Base-by-base conservation (phyloP, 2,888 invertebrate species). In the Caenorhabditis sp. region DNA sequence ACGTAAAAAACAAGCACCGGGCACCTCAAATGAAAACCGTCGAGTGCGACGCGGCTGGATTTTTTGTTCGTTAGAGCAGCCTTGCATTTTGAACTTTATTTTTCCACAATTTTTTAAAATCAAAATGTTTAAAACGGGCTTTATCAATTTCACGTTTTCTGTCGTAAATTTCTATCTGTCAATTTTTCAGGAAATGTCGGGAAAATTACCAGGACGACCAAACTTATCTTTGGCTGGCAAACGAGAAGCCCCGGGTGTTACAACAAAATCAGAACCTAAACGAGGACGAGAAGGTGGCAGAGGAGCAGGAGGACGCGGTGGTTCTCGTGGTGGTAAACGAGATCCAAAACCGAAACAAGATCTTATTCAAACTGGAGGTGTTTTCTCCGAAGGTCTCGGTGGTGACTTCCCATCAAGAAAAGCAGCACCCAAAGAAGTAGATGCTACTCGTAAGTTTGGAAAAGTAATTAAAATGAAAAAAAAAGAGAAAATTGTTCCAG, bases 201-300 rank as follows among this genome's bases (percentile, higher is more conserved):
- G 43, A 17, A 73, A 69, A 60, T 12, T 24, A 10, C 57, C 73
- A 4, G 69, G 67, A 57, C 62, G 69, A 3, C 81, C 81, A 62
- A 81, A 81, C 54, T 71, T 81, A 27, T 62, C 77, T 10, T 63
- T 75, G 0, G 77, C 81, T 14, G 81, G 81, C 1, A 76, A 74
- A 54, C 51, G 75, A 27, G 81, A 81, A 54, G 68, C 68, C 2
- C 58, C 60, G 23, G 26, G 17, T 0, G 51, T 14, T 14, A 19
- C 21, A 60, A 4, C 60, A 23, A 60, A 21, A 14, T 10, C 43
- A 10, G 43, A 19, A 17, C 26, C 64, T 14, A 67, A 60, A 55
- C 36, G 72, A 62, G 72, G 67, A 27, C 31, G 69, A 63, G 69
- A 68, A 26, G 54, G 75, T 19, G 66, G 75, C 6, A n/a, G 71